phyloP scores from a whole-genome alignment of 2,113 vertebrate genomes.

The Rhineura floridana region DNA sequence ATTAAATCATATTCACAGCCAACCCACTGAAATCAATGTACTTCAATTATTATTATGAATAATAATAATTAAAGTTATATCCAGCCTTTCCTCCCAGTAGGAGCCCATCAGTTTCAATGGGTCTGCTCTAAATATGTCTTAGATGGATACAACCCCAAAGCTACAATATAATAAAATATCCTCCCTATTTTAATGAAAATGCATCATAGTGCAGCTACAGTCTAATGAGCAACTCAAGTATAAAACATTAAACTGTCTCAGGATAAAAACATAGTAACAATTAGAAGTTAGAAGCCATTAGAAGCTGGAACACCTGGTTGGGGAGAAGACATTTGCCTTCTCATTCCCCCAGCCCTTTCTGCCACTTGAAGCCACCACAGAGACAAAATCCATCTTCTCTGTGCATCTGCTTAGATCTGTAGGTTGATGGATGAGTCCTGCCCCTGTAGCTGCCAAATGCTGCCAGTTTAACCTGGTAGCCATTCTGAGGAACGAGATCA shows the following conservation, averaged over 20 bases:
- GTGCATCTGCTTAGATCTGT: not conserved
- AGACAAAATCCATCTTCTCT: not conserved
- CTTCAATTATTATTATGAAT: too few relatives aligned
- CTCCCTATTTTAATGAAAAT: not conserved
- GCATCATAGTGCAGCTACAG: not conserved
- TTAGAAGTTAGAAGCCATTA: not conserved
- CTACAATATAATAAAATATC: not conserved
- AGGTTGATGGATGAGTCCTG: not conserved
- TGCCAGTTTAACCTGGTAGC: not conserved
- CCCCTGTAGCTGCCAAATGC: not conserved
- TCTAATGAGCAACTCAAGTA: not conserved
- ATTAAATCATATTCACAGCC: too few relatives aligned
- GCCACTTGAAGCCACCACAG: not conserved
- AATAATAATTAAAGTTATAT: too few relatives aligned
- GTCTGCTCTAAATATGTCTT: too few relatives aligned
- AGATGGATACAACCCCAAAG: not conserved
- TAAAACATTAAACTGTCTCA: not conserved
- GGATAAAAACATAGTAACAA: not conserved
- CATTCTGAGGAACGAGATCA: too few relatives aligned
- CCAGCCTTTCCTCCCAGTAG: too few relatives aligned
- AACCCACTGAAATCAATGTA: too few relatives aligned
- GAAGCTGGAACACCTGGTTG: not conserved
- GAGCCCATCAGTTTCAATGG: too few relatives aligned
- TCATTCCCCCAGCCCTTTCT: not conserved
- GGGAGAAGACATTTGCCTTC: not conserved